Base-by-base conservation (phyloP, 2,797 vertebrate species). In the Lycodopsis pacificus region DNA sequence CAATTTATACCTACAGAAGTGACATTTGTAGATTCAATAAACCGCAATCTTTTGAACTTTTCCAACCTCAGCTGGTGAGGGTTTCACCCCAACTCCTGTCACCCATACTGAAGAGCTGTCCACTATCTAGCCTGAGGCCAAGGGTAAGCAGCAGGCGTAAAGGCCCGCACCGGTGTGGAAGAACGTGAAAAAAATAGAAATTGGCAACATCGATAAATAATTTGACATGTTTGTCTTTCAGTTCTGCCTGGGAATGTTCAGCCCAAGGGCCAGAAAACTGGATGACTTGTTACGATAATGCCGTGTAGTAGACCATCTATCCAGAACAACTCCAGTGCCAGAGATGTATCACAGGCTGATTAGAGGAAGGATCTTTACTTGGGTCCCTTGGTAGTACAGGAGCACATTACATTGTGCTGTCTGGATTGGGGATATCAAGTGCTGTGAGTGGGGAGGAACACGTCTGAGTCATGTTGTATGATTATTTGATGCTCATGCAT, bases 31-130 rank as follows among this genome's bases (percentile, higher is more conserved):
- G 40, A 63, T 71, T 71, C 13, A 71, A 68, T 72, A 53, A 64
- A 81, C 62, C 74, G 79, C 79, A 86, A 86, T 74, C 74, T 83
- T 79, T 85, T 70, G 77, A 83, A 80, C 76, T 83, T 77, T 74
- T 82, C 59, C 67, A 75, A 71, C 71, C 22, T 76, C 75, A 73
- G 69, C 65, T 10, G 20, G 17, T 65, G 62, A 82, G 76, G 71
- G 83, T 79, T 58, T 74, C 51, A 64, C 63, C 65, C 68, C 19
- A 58, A 7, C 40, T 63, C 58, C 17, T 58, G 79, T 74, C 64
- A 77, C 49, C 53, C 80, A 85, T 82, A 82, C 57, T 70, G 73
- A 91, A 86, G 80, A 86, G 83, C 54, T 44, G 69, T 71, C 78
- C 58, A 53, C 54, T 30, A 38, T 77, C 42, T 77, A 32, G 81